A percentile compares a stretch with the other conserved stretches of the same genome.
phyloP scores from a whole-genome alignment of 2,888 invertebrate species.

The Stomorhina lunata region DNA sequence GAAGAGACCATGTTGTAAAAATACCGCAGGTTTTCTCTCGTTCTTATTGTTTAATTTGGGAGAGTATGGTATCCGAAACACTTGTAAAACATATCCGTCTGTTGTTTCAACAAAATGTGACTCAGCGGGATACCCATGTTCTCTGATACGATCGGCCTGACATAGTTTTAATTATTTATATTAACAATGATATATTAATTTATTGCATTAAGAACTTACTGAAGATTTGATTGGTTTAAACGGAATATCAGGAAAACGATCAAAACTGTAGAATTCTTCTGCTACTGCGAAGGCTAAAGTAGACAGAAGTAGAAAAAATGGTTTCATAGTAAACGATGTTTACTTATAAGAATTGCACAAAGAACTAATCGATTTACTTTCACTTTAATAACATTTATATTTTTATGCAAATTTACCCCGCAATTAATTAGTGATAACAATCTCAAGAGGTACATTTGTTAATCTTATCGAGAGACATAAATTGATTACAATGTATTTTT shows the following conservation, averaged over 20 bases:
- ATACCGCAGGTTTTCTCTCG: slow-evolving; percentile 81
- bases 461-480: too few relatives aligned
- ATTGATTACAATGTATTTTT: too few relatives aligned
- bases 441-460: too few relatives aligned
- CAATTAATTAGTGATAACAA: too few relatives aligned
- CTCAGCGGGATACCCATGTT: slow-evolving; percentile 83
- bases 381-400: too few relatives aligned
- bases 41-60: slow-evolving; percentile 76
- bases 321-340: neutral
- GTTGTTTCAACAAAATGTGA: slow-evolving; percentile 86
- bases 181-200: neutral
- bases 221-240: slow-evolving; percentile 68
- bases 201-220: slow-evolving; percentile 64
- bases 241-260: slow-evolving; percentile 72
- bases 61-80: slow-evolving; percentile 88
- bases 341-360: neutral
- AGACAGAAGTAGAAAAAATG: neutral
- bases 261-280: neutral
- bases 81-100: slow-evolving; percentile 90
- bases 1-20: slow-evolving; percentile 89
- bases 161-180: neutral
- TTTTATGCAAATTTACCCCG: too few relatives aligned
- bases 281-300: neutral
- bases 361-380: too few relatives aligned
- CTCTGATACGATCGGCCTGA: slow-evolving; percentile 73